A percentile compares a stretch with the other conserved stretches of the same genome.
These are phyloP conservation scores for Scaptodrosophila lebanonensis DNA, from an alignment of 1,140 invertebrate species.

Conservation along the genomic window DNA sequence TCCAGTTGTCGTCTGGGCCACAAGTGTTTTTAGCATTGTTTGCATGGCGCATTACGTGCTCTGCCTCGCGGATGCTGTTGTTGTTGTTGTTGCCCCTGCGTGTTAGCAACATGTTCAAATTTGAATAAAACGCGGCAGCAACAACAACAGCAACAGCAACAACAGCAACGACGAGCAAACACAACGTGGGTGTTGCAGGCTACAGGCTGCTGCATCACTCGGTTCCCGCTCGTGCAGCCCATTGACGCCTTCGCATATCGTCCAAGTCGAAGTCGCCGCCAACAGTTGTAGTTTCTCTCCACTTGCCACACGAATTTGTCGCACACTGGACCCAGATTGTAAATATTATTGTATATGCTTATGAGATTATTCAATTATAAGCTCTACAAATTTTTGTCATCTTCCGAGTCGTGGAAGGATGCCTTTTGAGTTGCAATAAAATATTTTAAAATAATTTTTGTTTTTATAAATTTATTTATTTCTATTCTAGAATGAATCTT, in stretches of 20 bases:
- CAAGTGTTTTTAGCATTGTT: slow-evolving; percentile 73
- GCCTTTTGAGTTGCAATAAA: no score
- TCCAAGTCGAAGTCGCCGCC: slow-evolving; percentile 1
- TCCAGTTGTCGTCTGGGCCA: slow-evolving; percentile 30
- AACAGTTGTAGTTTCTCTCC: no score
- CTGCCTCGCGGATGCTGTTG: not conserved
- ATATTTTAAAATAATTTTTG: no score
- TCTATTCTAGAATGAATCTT: no score
- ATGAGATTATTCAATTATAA: no score
- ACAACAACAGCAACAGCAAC: not conserved
- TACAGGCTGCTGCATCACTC: not conserved
- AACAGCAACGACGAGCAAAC: slow-evolving; percentile 10
- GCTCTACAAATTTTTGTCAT: no score
- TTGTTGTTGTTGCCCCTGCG: slow-evolving; percentile 17
- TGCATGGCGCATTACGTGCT: slow-evolving; percentile 67
- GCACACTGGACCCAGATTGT: no score
- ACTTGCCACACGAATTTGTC: no score
- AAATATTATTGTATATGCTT: no score
- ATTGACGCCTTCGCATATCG: slow-evolving; percentile 39
- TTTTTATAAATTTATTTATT: no score
- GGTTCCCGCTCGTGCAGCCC: slow-evolving; percentile 22
- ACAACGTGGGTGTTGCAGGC: slow-evolving; percentile 38
- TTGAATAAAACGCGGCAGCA: slow-evolving; percentile 56
- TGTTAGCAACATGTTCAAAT: slow-evolving; percentile 65
- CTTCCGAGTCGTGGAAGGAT: no score